Evolutionary conservation across 2,113 vertebrate species (phyloP), one percentile per base, ranked within the genome.

Genomic region (Sander vitreus): DNA sequence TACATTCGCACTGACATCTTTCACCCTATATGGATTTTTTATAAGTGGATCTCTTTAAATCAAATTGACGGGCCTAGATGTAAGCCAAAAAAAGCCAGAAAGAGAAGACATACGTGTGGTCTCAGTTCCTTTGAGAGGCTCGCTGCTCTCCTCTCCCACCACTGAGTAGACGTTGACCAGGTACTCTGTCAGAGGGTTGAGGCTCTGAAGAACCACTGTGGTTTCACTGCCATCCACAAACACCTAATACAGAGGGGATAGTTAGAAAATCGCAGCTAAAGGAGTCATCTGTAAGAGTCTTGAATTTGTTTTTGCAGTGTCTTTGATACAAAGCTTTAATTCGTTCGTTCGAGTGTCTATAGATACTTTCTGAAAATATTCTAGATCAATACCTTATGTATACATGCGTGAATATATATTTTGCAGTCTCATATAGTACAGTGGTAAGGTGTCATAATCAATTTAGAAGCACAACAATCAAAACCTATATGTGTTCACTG

Each of bases 121-220:
- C 87, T 99, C 97, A 3, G 90, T 90, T 93, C 97, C 98, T 55
- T 93, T 95, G 9, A 99, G 93, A 25, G 98, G 96, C 65, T 98
- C 97, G 10, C 98, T 99, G 91, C 95, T 97, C 74, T 98, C 97
- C 21, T 97, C 97, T 93, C 96, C 97, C 30, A 97, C 94, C 79
- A 99, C 94, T 8, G 98, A 96, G 88, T 96, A 98, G 87, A 99
- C 97, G 0, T 94, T 97, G 69, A 99, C 97, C 54, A 95, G 63
- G 81, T 99, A 99, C 63, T 97, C 83, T 0, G 97, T 99, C 90
- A 98, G 94, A 25, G 97, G 97, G 33, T 94, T 93, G 75, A 99
- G 96, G 57, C 95, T 90, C 87, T 94, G 95, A 73, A 99, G 93
- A 14, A 99, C 96, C 47, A 96, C 95, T 0, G 97, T 97, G 47